These are phyloP conservation scores for Eulemur rubriventer DNA, from an alignment of 2,797 vertebrate species.

Conservation along the genomic window DNA sequence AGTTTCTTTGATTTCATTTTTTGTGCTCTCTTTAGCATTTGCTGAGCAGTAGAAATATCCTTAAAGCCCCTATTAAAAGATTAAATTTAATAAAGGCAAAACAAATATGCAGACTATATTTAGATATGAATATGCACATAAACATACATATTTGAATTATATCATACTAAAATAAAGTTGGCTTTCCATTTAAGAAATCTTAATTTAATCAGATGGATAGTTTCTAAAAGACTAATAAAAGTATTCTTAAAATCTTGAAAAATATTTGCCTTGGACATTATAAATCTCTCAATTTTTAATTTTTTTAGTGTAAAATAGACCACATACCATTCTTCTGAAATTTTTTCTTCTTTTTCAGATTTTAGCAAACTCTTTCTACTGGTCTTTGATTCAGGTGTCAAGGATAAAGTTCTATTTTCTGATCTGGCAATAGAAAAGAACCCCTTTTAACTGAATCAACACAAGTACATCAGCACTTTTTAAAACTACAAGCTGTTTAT, in stretches of 20 bases:
- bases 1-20: constrained; percentile 92
- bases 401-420: constrained; percentile 81
- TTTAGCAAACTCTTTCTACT: constrained; percentile 74
- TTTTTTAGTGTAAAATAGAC: constrained; percentile 43
- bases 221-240: constrained; percentile 37
- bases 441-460: constrained; percentile 69
- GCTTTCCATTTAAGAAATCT: background rate
- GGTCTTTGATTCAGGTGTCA: constrained; percentile 79
- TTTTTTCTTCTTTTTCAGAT: constrained; percentile 91
- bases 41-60: constrained; percentile 89
- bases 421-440: constrained; percentile 79
- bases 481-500: constrained; percentile 78
- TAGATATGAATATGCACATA: background rate
- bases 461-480: constrained; percentile 62
- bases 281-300: background rate
- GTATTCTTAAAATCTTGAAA: constrained; percentile 52
- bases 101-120: background rate
- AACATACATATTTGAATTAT: background rate
- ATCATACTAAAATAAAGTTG: background rate
- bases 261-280: constrained; percentile 8
- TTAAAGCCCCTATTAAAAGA: constrained; percentile 92
- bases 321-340: constrained; percentile 94
- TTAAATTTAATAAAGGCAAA: constrained; percentile 58
- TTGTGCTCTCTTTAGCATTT: constrained; percentile 94
- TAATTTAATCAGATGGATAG: background rate